Evolutionary conservation across 2,888 invertebrate species (phyloP).

Genomic region (Leptopterna dolabrata): DNA sequence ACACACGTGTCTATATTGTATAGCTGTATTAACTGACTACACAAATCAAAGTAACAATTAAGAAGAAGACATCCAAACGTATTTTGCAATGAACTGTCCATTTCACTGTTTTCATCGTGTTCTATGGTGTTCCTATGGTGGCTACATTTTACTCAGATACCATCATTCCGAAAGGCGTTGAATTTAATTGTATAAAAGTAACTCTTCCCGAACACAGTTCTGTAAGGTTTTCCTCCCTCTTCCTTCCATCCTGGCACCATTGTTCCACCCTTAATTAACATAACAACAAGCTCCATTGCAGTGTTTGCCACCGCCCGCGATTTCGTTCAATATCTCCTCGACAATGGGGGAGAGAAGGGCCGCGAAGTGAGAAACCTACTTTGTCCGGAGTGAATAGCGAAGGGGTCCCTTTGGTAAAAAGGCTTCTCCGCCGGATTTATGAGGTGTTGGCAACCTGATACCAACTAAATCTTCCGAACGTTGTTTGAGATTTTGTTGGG

Average conservation of each 20-base stretch:
- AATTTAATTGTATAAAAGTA: background rate
- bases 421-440: background rate
- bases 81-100: too few relatives aligned
- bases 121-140: too few relatives aligned
- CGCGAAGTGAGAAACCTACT: conserved; percentile 33
- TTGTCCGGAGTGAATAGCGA: background rate
- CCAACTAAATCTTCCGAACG: background rate
- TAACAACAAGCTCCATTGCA: conserved; percentile 49
- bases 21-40: too few relatives aligned
- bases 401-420: background rate
- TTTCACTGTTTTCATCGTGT: too few relatives aligned
- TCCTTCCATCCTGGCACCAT: conserved; percentile 16
- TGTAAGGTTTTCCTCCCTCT: background rate
- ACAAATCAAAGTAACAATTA: too few relatives aligned
- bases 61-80: too few relatives aligned
- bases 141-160: background rate
- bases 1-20: too few relatives aligned
- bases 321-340: conserved; percentile 48
- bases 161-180: background rate
- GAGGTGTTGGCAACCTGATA: background rate
- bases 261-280: conserved; percentile 49
- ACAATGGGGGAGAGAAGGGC: conserved; percentile 13
- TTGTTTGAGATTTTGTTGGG: background rate
- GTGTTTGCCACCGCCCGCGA: conserved; percentile 24
- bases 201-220: background rate